A percentile compares a stretch with the other conserved stretches of the same genome.
These are phyloP conservation scores for Linhomoeus sp. DNA, from an alignment of 2,888 invertebrate genomes.

Conservation along the genomic window DNA sequence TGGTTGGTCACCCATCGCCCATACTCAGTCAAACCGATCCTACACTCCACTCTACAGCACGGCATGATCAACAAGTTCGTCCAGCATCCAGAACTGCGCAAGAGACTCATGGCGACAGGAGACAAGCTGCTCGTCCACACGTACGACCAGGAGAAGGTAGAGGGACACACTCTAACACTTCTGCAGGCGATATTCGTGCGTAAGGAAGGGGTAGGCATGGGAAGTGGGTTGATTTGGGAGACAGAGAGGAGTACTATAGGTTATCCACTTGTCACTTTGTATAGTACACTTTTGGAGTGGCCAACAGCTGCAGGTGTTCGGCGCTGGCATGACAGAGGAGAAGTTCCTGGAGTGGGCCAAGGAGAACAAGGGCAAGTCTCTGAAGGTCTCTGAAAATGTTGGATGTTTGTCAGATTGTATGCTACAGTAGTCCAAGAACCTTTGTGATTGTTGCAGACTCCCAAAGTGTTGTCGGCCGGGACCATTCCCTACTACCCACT, in stretches of 20 bases:
- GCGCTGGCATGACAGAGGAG: conserved; percentile 4
- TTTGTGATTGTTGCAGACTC: conserved; percentile 6
- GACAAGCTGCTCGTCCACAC: conserved; percentile 12
- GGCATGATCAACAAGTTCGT: conserved; percentile 13
- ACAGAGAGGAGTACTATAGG: too few species aligned
- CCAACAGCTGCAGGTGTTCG: background rate
- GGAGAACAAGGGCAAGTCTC: conserved; percentile 6
- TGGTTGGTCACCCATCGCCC: too few species aligned
- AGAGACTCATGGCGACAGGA: conserved; percentile 11
- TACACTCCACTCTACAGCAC: too few species aligned
- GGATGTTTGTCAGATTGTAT: background rate
- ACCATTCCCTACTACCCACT: conserved; percentile 10
- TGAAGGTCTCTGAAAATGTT: conserved; percentile 5
- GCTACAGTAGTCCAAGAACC: background rate
- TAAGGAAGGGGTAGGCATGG: too few species aligned
- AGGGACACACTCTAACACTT: too few species aligned
- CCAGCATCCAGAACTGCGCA: conserved; percentile 11
- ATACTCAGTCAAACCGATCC: too few species aligned
- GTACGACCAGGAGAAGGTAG: conserved; percentile 7
- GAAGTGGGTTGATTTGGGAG: background rate
- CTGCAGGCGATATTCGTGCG: too few species aligned
- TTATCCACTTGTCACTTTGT: too few species aligned
- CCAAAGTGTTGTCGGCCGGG: conserved; percentile 6
- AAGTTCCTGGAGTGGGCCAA: conserved; percentile 9
- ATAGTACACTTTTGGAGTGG: too few species aligned